These are phyloP conservation scores for Lepus europaeus DNA, from an alignment of 2,113 vertebrate genomes.

Conservation along the genomic window DNA sequence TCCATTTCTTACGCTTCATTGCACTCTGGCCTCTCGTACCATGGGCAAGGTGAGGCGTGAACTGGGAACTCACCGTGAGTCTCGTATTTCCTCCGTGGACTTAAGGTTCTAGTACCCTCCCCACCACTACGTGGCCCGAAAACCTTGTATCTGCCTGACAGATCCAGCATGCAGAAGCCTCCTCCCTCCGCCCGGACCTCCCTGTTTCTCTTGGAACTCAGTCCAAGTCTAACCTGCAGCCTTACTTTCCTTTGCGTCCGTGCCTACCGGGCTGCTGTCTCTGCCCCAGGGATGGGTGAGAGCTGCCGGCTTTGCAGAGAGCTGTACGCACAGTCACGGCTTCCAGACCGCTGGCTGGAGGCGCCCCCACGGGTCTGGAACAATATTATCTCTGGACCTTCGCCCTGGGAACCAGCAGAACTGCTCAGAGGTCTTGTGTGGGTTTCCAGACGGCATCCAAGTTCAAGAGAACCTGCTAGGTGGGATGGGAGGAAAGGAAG, in stretches of 20 bases:
- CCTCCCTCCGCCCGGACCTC: not conserved
- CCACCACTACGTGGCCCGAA: not conserved
- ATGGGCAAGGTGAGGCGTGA: not conserved
- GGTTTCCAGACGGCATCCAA: not conserved
- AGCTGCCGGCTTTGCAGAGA: not conserved
- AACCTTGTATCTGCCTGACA: not conserved
- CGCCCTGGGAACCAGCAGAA: not conserved
- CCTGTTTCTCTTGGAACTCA: conserved; percentile 53
- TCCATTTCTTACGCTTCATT: not conserved
- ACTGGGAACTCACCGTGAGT: not conserved
- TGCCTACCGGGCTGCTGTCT: not conserved
- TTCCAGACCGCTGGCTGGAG: not conserved
- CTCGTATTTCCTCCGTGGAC: not conserved
- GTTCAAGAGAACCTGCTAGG: not conserved
- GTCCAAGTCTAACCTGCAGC: not conserved
- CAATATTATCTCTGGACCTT: conserved; percentile 55
- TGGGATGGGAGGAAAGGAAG: not conserved
- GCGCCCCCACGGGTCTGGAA: not conserved
- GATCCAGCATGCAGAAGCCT: not conserved
- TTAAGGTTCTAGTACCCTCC: not conserved
- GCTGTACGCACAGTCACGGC: not conserved
- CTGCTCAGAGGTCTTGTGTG: not conserved
- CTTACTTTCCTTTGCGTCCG: conserved; percentile 29
- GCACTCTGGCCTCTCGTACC: not conserved
- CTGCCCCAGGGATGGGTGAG: not conserved